These are phyloP conservation scores for Cetoscarus ocellatus DNA, from an alignment of 2,797 vertebrate species.

Conservation along the genomic window DNA sequence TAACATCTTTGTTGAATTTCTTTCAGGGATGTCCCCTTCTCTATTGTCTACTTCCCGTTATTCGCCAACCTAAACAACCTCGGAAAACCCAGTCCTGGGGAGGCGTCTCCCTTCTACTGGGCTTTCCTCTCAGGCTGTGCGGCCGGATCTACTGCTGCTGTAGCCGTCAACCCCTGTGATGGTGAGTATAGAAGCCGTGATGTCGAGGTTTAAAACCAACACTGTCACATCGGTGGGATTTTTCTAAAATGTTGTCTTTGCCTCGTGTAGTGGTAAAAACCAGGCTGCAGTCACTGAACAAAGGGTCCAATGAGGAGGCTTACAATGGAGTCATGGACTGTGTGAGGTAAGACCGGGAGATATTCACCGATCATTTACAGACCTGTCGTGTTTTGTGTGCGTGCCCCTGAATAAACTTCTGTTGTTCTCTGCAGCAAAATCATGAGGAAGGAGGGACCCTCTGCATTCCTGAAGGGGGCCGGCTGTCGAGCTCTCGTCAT, in stretches of 20 bases:
- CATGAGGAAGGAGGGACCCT: slow-evolving; percentile 85
- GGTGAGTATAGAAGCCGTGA: slow-evolving; percentile 69
- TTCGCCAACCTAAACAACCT: slow-evolving; percentile 87
- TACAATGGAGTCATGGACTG: slow-evolving; percentile 88
- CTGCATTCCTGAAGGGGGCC: slow-evolving; percentile 88
- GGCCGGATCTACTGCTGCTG: slow-evolving; percentile 86
- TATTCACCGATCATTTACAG: background rate
- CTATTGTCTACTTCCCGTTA: slow-evolving; percentile 88
- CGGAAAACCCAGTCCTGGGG: slow-evolving; percentile 76
- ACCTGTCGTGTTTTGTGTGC: fast-evolving
- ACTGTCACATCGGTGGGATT: background rate
- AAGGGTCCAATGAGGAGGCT: slow-evolving; percentile 85
- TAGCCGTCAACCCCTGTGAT: slow-evolving; percentile 89
- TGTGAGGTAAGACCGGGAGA: slow-evolving; percentile 66
- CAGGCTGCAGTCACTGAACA: slow-evolving; percentile 87
- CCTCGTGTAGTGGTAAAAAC: slow-evolving; percentile 86
- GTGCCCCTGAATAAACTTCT: slow-evolving; percentile 16
- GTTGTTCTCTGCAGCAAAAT: slow-evolving; percentile 81
- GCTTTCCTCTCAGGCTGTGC: slow-evolving; percentile 87
- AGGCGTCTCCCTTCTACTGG: slow-evolving; percentile 84
- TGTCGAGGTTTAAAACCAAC: too few relatives aligned
- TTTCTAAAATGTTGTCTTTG: background rate
- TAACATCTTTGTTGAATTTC: background rate
- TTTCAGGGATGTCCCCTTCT: slow-evolving; percentile 89
- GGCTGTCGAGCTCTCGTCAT: slow-evolving; percentile 89